Evolutionary conservation across 2,888 invertebrate species (phyloP).

Genomic region (Ferdinandea cuprea): DNA sequence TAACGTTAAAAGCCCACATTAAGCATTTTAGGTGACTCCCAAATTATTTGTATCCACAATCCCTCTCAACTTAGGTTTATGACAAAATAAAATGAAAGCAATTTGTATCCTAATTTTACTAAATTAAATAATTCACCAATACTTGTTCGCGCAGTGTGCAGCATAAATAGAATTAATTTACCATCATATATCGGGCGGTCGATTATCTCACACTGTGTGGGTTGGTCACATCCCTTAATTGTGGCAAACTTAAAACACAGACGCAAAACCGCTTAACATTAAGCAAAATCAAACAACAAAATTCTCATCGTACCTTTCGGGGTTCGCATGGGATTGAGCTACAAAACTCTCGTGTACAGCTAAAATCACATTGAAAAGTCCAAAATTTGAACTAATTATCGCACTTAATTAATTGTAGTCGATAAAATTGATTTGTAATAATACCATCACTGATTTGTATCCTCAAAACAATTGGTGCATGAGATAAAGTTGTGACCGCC

Average conservation of each 20-base stretch:
- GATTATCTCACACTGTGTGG: slow-evolving; percentile 58
- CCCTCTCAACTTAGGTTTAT: slow-evolving; percentile 23
- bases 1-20: not conserved
- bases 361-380: slow-evolving; percentile 60
- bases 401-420: slow-evolving; percentile 54
- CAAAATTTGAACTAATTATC: slow-evolving; percentile 64
- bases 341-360: slow-evolving; percentile 67
- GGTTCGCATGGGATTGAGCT: slow-evolving; percentile 35
- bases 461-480: slow-evolving; percentile 66
- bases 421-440: slow-evolving; percentile 32
- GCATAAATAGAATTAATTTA: slow-evolving; percentile 27
- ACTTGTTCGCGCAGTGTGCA: slow-evolving; percentile 1
- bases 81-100: not conserved
- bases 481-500: slow-evolving; percentile 63
- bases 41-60: not conserved
- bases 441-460: slow-evolving; percentile 40
- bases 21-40: not conserved
- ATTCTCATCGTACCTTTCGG: slow-evolving; percentile 27
- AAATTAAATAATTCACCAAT: slow-evolving; percentile 33
- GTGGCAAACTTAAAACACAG: slow-evolving; percentile 63
- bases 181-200: slow-evolving; percentile 42
- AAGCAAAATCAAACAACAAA: slow-evolving; percentile 55
- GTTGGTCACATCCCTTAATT: slow-evolving; percentile 69
- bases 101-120: not conserved
- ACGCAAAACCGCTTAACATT: slow-evolving; percentile 34